These are phyloP conservation scores for Apocheima hispidaria DNA, from an alignment of 2,888 invertebrate species.

Conservation along the genomic window DNA sequence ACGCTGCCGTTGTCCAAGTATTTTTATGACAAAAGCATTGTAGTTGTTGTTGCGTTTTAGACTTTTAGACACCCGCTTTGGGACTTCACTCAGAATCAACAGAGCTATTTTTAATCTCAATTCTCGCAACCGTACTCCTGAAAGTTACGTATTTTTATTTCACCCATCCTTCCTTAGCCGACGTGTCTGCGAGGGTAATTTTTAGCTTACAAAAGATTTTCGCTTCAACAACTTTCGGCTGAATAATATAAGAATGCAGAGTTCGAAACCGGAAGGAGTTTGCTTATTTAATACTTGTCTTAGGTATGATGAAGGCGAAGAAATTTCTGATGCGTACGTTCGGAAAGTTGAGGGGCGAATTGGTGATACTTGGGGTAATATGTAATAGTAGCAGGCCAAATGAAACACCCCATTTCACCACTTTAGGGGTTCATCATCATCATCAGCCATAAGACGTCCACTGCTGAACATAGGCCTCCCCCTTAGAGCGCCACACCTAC, in stretches of 20 bases:
- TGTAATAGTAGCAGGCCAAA: no score
- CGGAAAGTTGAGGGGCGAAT: no score
- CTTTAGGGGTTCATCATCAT: no score
- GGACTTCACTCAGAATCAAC: slow-evolving; percentile 17
- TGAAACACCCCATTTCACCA: no score
- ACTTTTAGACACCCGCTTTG: slow-evolving; percentile 14
- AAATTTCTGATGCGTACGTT: no score
- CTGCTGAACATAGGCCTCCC: no score
- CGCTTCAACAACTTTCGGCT: slow-evolving; percentile 27
- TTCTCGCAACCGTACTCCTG: slow-evolving; percentile 29
- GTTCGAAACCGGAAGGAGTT: slow-evolving; percentile 16
- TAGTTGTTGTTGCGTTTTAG: not conserved
- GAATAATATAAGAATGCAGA: slow-evolving; percentile 25
- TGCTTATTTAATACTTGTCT: slow-evolving; percentile 17
- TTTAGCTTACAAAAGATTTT: slow-evolving; percentile 39
- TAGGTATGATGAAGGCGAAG: slow-evolving; percentile 9
- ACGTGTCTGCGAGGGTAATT: slow-evolving; percentile 33
- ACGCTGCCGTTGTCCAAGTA: no score
- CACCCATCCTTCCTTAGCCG: slow-evolving; percentile 23
- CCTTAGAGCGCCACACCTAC: no score
- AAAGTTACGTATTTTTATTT: slow-evolving; percentile 32
- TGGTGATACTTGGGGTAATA: no score
- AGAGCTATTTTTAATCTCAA: slow-evolving; percentile 38
- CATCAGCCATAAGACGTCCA: no score
- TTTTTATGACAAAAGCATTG: no score